These are phyloP conservation scores for Terrapene triunguis DNA, from an alignment of 2,113 vertebrate species.

Conservation along the genomic window DNA sequence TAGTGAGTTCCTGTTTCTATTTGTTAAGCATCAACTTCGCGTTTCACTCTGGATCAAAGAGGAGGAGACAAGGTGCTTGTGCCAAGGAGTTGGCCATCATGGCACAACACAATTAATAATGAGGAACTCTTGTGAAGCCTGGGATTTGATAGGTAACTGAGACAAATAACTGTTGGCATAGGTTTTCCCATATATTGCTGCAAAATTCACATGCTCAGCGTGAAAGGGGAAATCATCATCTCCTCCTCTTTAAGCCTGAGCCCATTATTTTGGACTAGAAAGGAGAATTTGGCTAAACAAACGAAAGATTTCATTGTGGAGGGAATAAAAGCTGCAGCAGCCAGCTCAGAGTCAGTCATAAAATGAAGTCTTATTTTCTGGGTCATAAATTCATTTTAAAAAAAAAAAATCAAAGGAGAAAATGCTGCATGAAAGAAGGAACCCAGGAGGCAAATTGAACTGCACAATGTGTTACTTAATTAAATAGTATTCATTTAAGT, in stretches of 20 bases:
- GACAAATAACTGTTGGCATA: background rate
- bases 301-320: slow-evolving; percentile 10
- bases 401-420: slow-evolving; percentile 15
- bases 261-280: slow-evolving; percentile 36
- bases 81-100: background rate
- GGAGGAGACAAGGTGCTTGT: background rate
- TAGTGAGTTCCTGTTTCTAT: background rate
- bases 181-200: background rate
- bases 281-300: slow-evolving; percentile 26
- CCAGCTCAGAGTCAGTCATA: slow-evolving; percentile 10
- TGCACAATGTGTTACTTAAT: slow-evolving; percentile 34
- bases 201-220: background rate
- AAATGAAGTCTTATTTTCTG: slow-evolving; percentile 62
- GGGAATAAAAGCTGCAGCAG: slow-evolving; percentile 27
- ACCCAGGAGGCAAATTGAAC: slow-evolving; percentile 11
- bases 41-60: background rate
- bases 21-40: fast-evolving
- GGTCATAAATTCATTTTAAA: slow-evolving; percentile 55
- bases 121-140: background rate
- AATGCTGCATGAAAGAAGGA: slow-evolving; percentile 30
- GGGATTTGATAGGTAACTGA: background rate
- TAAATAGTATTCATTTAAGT: slow-evolving; percentile 41
- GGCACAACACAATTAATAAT: background rate
- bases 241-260: background rate
- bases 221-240: background rate